These are phyloP conservation scores for Labeo calbasu DNA, from an alignment of 2,797 vertebrate species.

Conservation along the genomic window DNA sequence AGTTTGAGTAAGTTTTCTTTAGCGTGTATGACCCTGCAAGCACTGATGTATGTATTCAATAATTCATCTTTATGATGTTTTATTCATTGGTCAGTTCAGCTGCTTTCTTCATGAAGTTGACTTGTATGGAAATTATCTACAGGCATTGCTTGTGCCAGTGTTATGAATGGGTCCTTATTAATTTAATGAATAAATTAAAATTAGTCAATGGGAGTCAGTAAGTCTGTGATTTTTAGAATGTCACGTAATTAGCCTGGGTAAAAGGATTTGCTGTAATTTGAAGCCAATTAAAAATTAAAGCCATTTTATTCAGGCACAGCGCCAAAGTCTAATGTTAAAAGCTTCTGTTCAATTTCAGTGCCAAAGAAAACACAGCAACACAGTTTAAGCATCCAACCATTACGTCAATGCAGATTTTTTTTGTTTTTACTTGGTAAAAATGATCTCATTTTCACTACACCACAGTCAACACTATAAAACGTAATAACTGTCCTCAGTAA, in stretches of 20 bases:
- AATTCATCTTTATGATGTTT: not conserved
- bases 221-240: slow-evolving; percentile 27
- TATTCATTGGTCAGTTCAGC: slow-evolving; percentile 10
- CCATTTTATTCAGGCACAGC: slow-evolving; percentile 36
- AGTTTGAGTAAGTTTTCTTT: not conserved
- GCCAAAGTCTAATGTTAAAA: slow-evolving; percentile 31
- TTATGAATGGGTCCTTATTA: slow-evolving; percentile 3
- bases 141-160: slow-evolving; percentile 12
- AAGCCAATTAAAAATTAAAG: slow-evolving; percentile 46
- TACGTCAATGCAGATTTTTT: not conserved
- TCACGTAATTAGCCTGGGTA: slow-evolving; percentile 35
- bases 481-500: not conserved
- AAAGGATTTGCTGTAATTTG: slow-evolving; percentile 41
- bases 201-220: slow-evolving; percentile 32
- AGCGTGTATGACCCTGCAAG: not conserved
- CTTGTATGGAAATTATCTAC: not conserved
- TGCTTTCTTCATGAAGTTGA: not conserved
- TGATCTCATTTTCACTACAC: not conserved
- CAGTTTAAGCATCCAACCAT: slow-evolving; percentile 20
- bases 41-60: not conserved
- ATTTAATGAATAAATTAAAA: slow-evolving; percentile 35
- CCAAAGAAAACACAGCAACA: not conserved
- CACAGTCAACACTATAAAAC: not conserved
- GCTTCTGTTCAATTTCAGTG: slow-evolving; percentile 2
- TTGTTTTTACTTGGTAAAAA: not conserved